Conservation (phyloP, 1,140 invertebrate genomes). For the Nylanderia fulva region DNA sequence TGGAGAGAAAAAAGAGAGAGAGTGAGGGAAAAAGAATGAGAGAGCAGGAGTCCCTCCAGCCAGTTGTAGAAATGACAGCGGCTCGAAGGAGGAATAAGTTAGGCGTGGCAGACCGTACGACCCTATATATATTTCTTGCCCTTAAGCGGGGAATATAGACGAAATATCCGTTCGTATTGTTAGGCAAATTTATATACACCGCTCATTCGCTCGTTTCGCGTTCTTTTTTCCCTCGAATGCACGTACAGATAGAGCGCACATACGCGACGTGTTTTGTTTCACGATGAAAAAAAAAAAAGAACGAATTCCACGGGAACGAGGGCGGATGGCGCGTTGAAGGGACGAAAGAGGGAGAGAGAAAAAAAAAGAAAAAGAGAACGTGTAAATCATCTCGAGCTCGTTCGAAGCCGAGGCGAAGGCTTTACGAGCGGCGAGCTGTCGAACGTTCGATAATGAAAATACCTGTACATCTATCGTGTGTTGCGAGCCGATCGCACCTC, state of each 20-base stretch:
- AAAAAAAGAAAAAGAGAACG: neutral
- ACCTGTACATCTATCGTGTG: constrained; percentile 69
- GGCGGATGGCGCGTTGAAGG: neutral
- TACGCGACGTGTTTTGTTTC: constrained; percentile 7
- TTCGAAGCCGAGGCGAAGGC: constrained; percentile 44
- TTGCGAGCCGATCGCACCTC: constrained; percentile 51
- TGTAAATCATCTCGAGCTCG: constrained; percentile 69
- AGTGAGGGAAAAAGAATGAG: constrained; percentile 25
- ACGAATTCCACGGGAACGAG: neutral
- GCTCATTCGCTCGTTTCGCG: neutral
- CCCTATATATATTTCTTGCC: constrained; percentile 53
- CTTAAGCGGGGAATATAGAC: constrained; percentile 34
- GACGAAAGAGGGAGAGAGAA: neutral
- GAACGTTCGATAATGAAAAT: constrained; percentile 74
- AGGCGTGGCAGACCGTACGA: constrained; percentile 64
- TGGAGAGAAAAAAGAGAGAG: constrained; percentile 54
- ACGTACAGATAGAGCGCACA: neutral
- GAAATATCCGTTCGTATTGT: constrained; percentile 73
- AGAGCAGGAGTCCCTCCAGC: constrained; percentile 51
- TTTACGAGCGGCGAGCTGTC: constrained; percentile 71
- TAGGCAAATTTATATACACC: constrained; percentile 75
- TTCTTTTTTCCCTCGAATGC: neutral
- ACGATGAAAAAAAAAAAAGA: neutral
- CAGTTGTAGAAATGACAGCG: constrained; percentile 72
- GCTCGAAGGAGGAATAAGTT: constrained; percentile 68